phyloP scores from a whole-genome alignment of 2,113 vertebrate genomes.

The Garra rufa region DNA sequence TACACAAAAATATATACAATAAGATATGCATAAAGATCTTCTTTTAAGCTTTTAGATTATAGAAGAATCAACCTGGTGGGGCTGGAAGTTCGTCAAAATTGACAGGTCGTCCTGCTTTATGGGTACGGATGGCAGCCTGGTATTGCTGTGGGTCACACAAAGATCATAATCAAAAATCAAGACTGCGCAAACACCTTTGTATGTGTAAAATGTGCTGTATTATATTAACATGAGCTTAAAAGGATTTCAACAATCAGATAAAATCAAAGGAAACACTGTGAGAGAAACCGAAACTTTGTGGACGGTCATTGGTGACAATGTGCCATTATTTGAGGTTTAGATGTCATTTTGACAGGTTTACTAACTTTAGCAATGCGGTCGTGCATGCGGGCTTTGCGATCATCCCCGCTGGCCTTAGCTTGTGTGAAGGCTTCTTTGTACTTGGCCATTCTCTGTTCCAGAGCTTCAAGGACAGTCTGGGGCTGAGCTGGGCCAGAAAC shows the following conservation, averaged over 20 bases:
- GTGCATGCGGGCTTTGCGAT: conserved; percentile 93
- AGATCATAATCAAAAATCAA: neutral
- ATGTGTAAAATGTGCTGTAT: neutral
- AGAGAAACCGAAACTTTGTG: neutral
- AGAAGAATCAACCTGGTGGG: conserved; percentile 84
- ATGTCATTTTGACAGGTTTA: neutral
- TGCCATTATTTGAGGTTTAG: neutral
- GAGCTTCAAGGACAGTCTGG: conserved; percentile 83
- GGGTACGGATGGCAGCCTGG: conserved; percentile 87
- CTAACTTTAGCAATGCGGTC: conserved; percentile 92
- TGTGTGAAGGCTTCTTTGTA: conserved; percentile 86
- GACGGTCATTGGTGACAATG: neutral
- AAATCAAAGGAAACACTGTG: neutral
- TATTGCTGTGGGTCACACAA: conserved; percentile 85
- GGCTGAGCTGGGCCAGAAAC: conserved; percentile 71
- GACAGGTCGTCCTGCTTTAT: conserved; percentile 86
- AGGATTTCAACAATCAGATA: neutral
- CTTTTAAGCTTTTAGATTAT: neutral
- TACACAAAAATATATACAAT: neutral
- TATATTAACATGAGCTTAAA: neutral
- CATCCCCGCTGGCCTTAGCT: conserved; percentile 85
- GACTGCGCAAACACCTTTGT: too few relatives aligned
- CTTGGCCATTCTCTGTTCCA: conserved; percentile 89
- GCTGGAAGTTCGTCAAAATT: conserved; percentile 90
- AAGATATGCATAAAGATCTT: neutral